Evolutionary conservation across 2,113 vertebrate species (phyloP).

Genomic region (Colossoma macropomum): DNA sequence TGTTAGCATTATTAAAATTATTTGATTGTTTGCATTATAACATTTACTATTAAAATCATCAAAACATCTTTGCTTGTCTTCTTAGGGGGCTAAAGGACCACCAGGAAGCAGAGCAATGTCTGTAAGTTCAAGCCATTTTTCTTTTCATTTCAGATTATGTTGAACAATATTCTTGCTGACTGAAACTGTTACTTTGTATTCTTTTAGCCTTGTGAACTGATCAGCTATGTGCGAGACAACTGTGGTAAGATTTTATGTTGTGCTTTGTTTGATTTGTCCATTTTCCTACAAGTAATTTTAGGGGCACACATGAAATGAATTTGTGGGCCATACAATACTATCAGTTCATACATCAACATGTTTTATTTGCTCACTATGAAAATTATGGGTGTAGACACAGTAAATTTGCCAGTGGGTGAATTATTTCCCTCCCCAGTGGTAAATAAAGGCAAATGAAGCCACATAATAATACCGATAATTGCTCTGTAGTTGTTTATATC

Average conservation of each 20-base stretch:
- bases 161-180: background rate
- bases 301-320: no score
- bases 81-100: constrained; percentile 82
- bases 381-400: no score
- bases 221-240: constrained; percentile 80
- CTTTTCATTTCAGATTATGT: background rate
- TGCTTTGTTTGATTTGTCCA: background rate
- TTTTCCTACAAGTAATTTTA: background rate
- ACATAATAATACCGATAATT: no score
- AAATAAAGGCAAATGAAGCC: no score
- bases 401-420: no score
- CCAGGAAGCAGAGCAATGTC: constrained; percentile 67
- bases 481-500: no score
- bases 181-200: constrained; percentile 23
- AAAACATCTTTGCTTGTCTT: constrained; percentile 45
- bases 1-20: background rate
- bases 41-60: background rate
- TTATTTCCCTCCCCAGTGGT: no score
- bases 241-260: constrained; percentile 78
- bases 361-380: no score
- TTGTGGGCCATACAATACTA: no score
- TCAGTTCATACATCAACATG: no score
- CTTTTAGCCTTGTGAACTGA: constrained; percentile 84
- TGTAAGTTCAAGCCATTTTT: constrained; percentile 71
- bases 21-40: background rate